Evolutionary conservation across 2,113 vertebrate genomes (phyloP).

Genomic region (Oxyura jamaicensis): DNA sequence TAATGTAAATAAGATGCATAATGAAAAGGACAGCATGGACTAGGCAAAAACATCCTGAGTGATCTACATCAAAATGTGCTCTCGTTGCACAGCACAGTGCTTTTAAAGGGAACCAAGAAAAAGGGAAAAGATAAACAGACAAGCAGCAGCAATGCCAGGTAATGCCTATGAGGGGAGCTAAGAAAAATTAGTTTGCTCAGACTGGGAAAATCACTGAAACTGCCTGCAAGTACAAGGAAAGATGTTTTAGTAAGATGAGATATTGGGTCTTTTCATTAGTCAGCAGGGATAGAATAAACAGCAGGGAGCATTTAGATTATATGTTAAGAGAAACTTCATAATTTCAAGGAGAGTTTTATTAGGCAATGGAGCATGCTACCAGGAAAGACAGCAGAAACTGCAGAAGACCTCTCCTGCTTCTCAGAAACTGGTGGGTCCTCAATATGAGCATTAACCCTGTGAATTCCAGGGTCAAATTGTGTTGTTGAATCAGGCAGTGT

Average conservation of each 20-base stretch:
- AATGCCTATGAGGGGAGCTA: neutral
- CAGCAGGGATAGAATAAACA: neutral
- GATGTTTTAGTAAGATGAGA: neutral
- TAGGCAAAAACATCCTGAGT: accelerated
- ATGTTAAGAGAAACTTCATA: neutral
- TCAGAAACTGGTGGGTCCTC: neutral
- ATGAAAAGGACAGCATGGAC: neutral
- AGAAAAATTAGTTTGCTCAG: neutral
- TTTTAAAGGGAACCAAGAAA: neutral
- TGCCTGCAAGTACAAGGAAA: neutral
- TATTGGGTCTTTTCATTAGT: neutral
- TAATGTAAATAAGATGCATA: neutral
- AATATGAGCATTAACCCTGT: neutral
- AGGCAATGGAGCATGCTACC: neutral
- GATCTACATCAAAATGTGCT: neutral
- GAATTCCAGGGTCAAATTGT: neutral
- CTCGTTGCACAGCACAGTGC: accelerated
- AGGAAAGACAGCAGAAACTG: neutral
- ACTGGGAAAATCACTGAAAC: neutral
- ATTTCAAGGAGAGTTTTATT: neutral
- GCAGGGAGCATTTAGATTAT: neutral
- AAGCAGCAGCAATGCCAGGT: neutral
- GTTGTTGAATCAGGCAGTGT: neutral
- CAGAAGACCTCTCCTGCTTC: neutral
- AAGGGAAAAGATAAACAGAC: neutral